A percentile compares a stretch with the other conserved stretches of the same genome.
Conservation (phyloP, 2,797 vertebrate species). For the Tinamus major region DNA sequence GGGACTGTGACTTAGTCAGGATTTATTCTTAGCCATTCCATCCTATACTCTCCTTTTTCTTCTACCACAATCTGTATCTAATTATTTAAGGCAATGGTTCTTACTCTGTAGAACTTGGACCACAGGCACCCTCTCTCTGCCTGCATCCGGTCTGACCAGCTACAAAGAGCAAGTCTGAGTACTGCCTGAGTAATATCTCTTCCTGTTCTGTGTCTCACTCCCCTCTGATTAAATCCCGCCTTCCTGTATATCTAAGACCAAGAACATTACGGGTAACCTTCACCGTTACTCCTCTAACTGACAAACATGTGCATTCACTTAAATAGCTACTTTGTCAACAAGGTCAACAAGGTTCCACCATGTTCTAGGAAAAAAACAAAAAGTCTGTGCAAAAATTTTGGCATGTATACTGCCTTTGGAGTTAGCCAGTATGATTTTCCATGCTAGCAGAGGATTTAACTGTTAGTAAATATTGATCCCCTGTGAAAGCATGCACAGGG, state of each 20-base stretch:
- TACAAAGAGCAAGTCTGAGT: background rate
- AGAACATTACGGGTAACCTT: background rate
- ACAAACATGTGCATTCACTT: background rate
- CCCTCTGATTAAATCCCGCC: background rate
- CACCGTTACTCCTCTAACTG: background rate
- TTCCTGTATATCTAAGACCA: background rate
- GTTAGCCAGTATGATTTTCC: background rate
- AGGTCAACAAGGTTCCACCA: background rate
- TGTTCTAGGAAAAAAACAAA: background rate
- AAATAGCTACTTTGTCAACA: background rate
- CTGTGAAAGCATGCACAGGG: background rate
- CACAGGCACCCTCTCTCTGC: background rate
- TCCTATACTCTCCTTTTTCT: background rate
- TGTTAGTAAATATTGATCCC: background rate
- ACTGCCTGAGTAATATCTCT: background rate
- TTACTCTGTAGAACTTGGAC: accelerated
- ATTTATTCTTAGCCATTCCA: background rate
- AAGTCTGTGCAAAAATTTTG: background rate
- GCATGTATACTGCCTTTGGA: background rate
- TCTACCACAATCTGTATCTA: background rate
- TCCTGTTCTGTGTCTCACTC: background rate
- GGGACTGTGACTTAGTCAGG: background rate
- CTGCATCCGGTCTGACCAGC: background rate
- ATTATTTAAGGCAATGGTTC: background rate
- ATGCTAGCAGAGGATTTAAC: background rate